These are phyloP conservation scores for Sebastes matsubarae DNA, from an alignment of 2,797 vertebrate species.

Conservation along the genomic window DNA sequence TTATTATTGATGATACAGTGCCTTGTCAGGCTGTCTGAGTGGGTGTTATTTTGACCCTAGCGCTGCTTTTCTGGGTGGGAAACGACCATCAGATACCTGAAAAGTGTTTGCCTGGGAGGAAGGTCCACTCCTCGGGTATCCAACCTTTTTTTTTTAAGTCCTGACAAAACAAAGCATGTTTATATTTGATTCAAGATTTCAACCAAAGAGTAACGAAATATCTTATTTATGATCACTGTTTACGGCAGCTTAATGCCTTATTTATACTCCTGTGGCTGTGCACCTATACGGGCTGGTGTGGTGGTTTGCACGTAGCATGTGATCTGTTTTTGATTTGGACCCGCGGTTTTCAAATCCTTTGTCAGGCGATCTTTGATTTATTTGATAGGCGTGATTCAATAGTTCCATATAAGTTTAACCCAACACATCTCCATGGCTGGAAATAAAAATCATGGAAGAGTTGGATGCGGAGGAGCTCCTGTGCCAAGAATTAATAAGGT, in stretches of 20 bases:
- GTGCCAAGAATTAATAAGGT: background rate
- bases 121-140: background rate
- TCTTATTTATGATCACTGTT: no score
- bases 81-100: slow-evolving; percentile 27
- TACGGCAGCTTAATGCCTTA: background rate
- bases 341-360: background rate
- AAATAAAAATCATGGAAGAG: background rate
- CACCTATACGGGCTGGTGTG: no score
- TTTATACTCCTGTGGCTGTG: background rate
- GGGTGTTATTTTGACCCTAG: slow-evolving; percentile 34
- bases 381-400: background rate
- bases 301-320: no score
- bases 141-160: slow-evolving; percentile 8
- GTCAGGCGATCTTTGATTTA: background rate
- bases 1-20: slow-evolving; percentile 47
- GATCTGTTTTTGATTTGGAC: no score
- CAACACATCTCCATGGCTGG: background rate
- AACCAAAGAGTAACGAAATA: background rate
- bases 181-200: background rate
- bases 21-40: slow-evolving; percentile 27
- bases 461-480: background rate
- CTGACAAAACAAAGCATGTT: background rate
- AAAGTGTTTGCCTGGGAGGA: background rate
- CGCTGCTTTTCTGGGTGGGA: slow-evolving; percentile 18
- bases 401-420: background rate